phyloP scores from a whole-genome alignment of 1,140 invertebrate species.

The Microplitis mediator region DNA sequence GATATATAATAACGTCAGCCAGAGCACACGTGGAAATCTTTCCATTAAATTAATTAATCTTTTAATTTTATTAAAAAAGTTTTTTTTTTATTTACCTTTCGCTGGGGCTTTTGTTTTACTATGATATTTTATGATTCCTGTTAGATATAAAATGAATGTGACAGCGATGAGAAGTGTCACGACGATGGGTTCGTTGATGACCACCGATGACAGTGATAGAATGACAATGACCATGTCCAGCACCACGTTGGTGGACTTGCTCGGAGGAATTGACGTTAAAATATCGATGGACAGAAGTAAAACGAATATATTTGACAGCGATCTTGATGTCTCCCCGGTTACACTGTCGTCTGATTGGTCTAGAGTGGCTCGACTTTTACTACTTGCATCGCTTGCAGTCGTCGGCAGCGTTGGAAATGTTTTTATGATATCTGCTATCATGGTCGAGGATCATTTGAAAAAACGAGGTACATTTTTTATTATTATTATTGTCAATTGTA shows the following conservation, averaged over 20 bases:
- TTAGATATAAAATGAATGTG: background rate
- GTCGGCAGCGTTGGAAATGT: slow-evolving; percentile 76
- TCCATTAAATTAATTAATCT: background rate
- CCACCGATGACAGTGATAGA: slow-evolving; percentile 32
- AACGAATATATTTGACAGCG: slow-evolving; percentile 36
- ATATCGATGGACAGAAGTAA: slow-evolving; percentile 25
- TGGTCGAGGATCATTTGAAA: slow-evolving; percentile 74
- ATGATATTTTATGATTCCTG: background rate
- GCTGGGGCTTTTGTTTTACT: too few species aligned
- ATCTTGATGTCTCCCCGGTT: slow-evolving; percentile 65
- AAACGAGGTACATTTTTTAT: slow-evolving; percentile 65
- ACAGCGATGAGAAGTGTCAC: slow-evolving; percentile 14
- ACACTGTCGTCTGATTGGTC: slow-evolving; percentile 73
- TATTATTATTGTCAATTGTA: background rate
- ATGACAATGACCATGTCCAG: slow-evolving; percentile 32
- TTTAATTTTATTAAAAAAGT: background rate
- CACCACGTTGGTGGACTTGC: slow-evolving; percentile 41
- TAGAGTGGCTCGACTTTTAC: slow-evolving; percentile 69
- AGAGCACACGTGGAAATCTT: background rate
- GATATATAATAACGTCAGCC: background rate
- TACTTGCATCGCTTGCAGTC: slow-evolving; percentile 70
- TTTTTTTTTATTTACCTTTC: too few species aligned
- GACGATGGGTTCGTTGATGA: background rate
- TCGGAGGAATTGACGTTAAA: slow-evolving; percentile 43
- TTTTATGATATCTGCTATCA: slow-evolving; percentile 78